phyloP scores from a whole-genome alignment of 2,113 vertebrate genomes.

The Ibidorhyncha struthersii region DNA sequence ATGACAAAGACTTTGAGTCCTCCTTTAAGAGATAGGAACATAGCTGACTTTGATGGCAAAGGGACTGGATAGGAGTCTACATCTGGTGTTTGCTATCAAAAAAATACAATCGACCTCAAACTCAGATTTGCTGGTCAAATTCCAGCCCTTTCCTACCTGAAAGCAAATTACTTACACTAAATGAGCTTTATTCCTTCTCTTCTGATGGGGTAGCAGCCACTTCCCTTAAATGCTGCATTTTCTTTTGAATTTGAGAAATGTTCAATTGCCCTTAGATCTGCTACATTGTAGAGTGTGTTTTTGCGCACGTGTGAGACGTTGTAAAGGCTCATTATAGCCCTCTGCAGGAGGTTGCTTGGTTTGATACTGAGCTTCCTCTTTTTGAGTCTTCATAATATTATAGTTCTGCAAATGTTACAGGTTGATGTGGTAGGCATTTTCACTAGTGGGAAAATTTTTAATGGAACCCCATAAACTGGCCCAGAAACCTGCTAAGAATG shows the following conservation, averaged over 20 bases:
- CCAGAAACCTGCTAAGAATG: neutral
- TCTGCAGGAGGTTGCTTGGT: neutral
- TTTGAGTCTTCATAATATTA: neutral
- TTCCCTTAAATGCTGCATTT: neutral
- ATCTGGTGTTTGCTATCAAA: neutral
- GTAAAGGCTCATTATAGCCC: neutral
- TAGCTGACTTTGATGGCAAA: neutral
- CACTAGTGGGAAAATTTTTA: neutral
- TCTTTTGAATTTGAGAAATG: neutral
- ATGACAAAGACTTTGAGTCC: neutral
- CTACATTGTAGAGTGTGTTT: neutral
- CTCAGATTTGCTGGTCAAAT: neutral
- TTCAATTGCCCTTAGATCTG: neutral
- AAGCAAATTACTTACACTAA: neutral
- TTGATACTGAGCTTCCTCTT: neutral
- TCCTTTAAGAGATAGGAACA: neutral
- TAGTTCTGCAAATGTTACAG: neutral
- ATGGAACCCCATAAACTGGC: neutral
- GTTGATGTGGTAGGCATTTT: neutral
- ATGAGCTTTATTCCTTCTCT: neutral
- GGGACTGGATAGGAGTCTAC: neutral
- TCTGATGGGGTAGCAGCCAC: neutral
- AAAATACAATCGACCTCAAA: neutral
- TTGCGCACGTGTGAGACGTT: neutral
- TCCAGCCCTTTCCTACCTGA: neutral